Percentiles rank a stretch among this genome's conserved stretches.
Conservation (phyloP, 1,140 invertebrate genomes). For the Microplitis mediator region DNA sequence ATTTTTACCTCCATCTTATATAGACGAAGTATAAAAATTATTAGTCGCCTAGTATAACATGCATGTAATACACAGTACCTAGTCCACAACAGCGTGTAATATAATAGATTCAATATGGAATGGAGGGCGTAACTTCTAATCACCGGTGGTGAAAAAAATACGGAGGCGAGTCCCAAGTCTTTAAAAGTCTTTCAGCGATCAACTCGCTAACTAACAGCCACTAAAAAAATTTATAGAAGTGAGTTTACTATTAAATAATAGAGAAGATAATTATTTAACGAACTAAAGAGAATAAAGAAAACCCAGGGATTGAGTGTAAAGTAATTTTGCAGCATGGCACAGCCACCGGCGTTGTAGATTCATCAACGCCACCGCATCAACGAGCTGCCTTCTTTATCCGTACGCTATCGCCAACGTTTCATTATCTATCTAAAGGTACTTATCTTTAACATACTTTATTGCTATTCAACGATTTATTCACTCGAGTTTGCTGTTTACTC, state of each 20-base stretch:
- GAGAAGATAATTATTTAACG: too few relatives aligned
- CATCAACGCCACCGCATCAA: slow-evolving; percentile 20
- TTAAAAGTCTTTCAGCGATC: too few relatives aligned
- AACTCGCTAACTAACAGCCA: too few relatives aligned
- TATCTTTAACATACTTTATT: neutral
- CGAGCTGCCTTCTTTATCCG: slow-evolving; percentile 23
- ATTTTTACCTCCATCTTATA: neutral
- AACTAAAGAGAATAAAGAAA: too few relatives aligned
- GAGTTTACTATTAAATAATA: too few relatives aligned
- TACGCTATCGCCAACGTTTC: slow-evolving; percentile 27
- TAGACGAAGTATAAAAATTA: too few relatives aligned
- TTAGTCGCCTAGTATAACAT: too few relatives aligned
- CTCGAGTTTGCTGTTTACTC: neutral
- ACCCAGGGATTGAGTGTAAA: too few relatives aligned
- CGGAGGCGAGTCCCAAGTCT: slow-evolving; percentile 6
- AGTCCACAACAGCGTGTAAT: too few relatives aligned
- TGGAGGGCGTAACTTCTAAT: slow-evolving; percentile 31
- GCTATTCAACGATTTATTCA: neutral
- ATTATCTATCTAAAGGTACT: slow-evolving; percentile 21
- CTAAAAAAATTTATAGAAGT: too few relatives aligned
- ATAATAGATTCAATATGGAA: too few relatives aligned
- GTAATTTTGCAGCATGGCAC: neutral
- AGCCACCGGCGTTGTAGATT: slow-evolving; percentile 27
- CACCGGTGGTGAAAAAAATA: slow-evolving; percentile 22
- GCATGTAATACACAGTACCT: too few relatives aligned